Conservation (phyloP, 37 sponge, comb jelly and placozoan genomes). For the Petrosia ficiformis region DNA sequence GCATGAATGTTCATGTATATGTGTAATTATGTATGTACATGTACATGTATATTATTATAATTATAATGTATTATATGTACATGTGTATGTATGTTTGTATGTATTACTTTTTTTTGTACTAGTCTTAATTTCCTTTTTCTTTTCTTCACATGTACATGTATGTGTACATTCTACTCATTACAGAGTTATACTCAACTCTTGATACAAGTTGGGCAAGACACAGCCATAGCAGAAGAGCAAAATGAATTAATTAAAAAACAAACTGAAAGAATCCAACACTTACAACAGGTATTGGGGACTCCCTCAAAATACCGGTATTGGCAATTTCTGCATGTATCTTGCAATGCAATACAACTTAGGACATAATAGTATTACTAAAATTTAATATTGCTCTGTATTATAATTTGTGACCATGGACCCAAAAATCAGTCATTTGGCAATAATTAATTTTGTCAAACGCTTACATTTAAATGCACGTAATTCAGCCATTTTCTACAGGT, state of each 20-base stretch:
- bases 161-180: neutral
- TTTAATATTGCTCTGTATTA: neutral
- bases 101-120: too few relatives aligned
- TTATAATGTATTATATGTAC: too few relatives aligned
- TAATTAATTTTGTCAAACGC: too few relatives aligned
- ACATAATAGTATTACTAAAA: neutral
- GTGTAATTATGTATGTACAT: too few relatives aligned
- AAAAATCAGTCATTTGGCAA: too few relatives aligned
- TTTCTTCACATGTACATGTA: neutral
- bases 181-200: slow-evolving; percentile 58
- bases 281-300: slow-evolving; percentile 66
- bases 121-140: too few relatives aligned
- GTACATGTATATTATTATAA: too few relatives aligned
- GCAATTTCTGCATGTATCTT: neutral
- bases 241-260: slow-evolving; percentile 61
- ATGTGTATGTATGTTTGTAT: too few relatives aligned
- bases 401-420: neutral
- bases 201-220: slow-evolving; percentile 82
- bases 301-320: neutral
- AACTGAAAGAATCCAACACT: slow-evolving; percentile 61
- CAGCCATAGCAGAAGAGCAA: slow-evolving; percentile 83
- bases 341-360: neutral
- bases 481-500: too few relatives aligned
- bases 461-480: too few relatives aligned
- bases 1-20: too few relatives aligned